Conservation (phyloP, 2,797 vertebrate genomes). For the Catamblyrhynchus diadema region DNA sequence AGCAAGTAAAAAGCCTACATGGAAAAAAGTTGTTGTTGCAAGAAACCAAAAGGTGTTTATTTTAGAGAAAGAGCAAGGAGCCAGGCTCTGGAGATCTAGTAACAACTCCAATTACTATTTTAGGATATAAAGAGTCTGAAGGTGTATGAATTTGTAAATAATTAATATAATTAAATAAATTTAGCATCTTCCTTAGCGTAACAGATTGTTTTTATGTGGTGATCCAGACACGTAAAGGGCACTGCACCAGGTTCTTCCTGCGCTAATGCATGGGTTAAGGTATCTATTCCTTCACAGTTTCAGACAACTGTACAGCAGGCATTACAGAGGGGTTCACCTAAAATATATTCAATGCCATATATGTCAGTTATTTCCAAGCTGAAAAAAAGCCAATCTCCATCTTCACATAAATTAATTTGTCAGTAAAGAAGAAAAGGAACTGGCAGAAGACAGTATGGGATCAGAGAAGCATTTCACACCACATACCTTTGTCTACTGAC, state of each 20-base stretch:
- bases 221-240: background rate
- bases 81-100: background rate
- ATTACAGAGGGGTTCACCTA: background rate
- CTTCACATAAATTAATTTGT: background rate
- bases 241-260: background rate
- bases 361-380: background rate
- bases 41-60: background rate
- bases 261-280: background rate
- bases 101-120: background rate
- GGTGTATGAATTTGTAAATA: background rate
- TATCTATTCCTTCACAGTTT: background rate
- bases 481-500: background rate
- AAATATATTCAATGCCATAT: background rate
- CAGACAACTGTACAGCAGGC: background rate
- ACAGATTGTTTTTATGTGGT: background rate
- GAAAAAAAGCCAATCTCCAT: background rate
- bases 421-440: background rate
- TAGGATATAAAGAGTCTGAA: background rate
- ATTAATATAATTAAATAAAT: background rate
- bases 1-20: background rate
- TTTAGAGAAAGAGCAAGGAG: background rate
- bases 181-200: background rate
- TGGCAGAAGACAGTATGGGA: background rate
- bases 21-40: background rate
- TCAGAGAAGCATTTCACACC: background rate